phyloP scores from a whole-genome alignment of 2,113 vertebrate genomes.

The Tylochromis polylepis region DNA sequence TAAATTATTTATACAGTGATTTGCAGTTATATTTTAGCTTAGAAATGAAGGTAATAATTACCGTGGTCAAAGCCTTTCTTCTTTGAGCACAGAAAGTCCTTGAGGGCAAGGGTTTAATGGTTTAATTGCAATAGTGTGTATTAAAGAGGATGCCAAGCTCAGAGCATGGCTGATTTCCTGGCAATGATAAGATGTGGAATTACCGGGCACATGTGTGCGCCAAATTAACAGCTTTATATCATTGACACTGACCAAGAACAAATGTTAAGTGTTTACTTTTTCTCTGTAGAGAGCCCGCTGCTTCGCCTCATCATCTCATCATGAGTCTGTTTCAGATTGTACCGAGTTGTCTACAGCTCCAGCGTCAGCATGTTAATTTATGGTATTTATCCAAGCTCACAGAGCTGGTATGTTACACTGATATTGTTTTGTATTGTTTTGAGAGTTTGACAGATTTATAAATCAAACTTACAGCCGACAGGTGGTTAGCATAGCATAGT shows the following conservation, averaged over 20 bases:
- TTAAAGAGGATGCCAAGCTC: slow-evolving; percentile 22
- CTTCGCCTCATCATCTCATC: background rate
- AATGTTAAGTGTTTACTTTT: background rate
- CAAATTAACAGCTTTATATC: slow-evolving; percentile 1
- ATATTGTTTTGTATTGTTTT: background rate
- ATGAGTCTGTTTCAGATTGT: background rate
- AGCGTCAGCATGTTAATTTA: background rate
- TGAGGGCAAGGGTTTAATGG: slow-evolving; percentile 55
- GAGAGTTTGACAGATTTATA: background rate
- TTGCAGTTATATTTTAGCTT: slow-evolving; percentile 33
- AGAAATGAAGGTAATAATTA: slow-evolving; percentile 60
- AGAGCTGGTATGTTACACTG: background rate
- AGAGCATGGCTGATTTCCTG: slow-evolving; percentile 50
- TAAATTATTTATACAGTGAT: slow-evolving; percentile 48
- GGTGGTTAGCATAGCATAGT: background rate
- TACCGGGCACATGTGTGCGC: slow-evolving; percentile 50
- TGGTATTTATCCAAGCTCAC: background rate
- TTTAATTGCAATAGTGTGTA: slow-evolving; percentile 65
- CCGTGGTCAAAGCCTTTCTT: slow-evolving; percentile 36
- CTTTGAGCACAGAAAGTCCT: slow-evolving; percentile 54
- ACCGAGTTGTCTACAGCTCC: background rate
- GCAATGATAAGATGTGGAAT: slow-evolving; percentile 50
- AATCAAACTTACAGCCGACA: background rate
- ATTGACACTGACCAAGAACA: slow-evolving; percentile 18
- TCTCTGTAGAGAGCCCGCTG: background rate